These are phyloP conservation scores for Pteronura brasiliensis DNA, from an alignment of 2,113 vertebrate species.

Conservation along the genomic window DNA sequence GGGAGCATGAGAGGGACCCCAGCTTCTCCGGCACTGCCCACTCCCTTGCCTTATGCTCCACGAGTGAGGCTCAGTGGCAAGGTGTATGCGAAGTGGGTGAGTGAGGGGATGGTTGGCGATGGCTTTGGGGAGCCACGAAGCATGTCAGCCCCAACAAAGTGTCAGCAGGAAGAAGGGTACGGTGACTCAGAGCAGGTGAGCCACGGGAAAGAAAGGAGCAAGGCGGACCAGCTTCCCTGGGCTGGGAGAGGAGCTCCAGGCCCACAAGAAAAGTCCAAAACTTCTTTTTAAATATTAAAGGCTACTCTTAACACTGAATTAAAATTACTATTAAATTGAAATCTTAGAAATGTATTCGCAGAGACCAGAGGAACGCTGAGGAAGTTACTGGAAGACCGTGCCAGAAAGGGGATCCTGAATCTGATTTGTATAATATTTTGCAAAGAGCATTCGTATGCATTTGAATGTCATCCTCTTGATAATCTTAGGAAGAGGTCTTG, in stretches of 20 bases:
- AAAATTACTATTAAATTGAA: not conserved
- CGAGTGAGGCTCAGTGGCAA: not conserved
- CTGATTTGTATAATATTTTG: no score
- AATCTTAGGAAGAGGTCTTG: not conserved
- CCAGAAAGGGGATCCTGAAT: not conserved
- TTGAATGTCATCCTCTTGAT: not conserved
- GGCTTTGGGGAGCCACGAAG: not conserved
- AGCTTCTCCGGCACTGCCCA: accelerated
- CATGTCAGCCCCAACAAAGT: not conserved
- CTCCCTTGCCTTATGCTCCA: no score
- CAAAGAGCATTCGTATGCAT: not conserved
- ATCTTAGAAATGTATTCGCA: not conserved
- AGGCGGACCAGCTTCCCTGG: no score
- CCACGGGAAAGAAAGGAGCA: not conserved
- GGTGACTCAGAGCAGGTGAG: no score
- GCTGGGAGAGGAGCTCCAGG: accelerated
- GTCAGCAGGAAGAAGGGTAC: not conserved
- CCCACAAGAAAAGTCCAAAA: not conserved
- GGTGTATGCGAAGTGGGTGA: not conserved
- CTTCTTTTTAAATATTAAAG: not conserved
- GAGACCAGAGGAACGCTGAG: not conserved
- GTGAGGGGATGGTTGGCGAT: accelerated
- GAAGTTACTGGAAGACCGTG: not conserved
- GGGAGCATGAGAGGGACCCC: not conserved
- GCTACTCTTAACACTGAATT: not conserved